Percentiles rank a stretch among this genome's conserved stretches.
Conservation (phyloP, 1,140 invertebrate genomes). For the Diprion similis region DNA sequence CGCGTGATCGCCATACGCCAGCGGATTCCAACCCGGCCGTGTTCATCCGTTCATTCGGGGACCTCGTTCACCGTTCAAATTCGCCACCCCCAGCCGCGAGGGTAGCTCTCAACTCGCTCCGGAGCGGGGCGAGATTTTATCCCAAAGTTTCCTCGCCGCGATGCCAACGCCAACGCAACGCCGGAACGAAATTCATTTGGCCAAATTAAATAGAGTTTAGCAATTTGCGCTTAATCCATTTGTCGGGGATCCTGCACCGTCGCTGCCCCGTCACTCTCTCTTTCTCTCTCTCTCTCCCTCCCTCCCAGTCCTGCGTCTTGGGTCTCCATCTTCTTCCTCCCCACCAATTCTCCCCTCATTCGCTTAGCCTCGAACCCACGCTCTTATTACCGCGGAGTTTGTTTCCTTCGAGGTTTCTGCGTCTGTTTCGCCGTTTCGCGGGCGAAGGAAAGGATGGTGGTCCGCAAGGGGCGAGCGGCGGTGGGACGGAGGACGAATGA, state of each 20-base stretch:
- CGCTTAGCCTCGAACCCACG: neutral
- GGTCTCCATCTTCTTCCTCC: conserved; percentile 14
- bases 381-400: too few relatives aligned
- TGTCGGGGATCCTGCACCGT: conserved; percentile 44
- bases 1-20: conserved; percentile 4
- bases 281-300: conserved; percentile 5
- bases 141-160: conserved; percentile 27
- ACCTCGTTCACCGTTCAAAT: neutral
- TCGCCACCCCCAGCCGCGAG: neutral
- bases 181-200: conserved; percentile 54
- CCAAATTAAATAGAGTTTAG: conserved; percentile 57
- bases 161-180: conserved; percentile 23
- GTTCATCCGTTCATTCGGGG: conserved; percentile 4
- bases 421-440: neutral
- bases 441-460: neutral
- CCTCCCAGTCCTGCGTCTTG: conserved; percentile 11
- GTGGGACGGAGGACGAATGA: neutral
- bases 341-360: conserved; percentile 9
- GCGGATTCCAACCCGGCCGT: conserved; percentile 14
- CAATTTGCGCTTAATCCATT: conserved; percentile 57
- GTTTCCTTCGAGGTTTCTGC: neutral
- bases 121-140: conserved; percentile 33
- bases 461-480: neutral
- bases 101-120: conserved; percentile 8
- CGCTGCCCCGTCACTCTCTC: conserved; percentile 35